Conservation (phyloP, 2,797 vertebrate genomes). For the Sebastes reedi region DNA sequence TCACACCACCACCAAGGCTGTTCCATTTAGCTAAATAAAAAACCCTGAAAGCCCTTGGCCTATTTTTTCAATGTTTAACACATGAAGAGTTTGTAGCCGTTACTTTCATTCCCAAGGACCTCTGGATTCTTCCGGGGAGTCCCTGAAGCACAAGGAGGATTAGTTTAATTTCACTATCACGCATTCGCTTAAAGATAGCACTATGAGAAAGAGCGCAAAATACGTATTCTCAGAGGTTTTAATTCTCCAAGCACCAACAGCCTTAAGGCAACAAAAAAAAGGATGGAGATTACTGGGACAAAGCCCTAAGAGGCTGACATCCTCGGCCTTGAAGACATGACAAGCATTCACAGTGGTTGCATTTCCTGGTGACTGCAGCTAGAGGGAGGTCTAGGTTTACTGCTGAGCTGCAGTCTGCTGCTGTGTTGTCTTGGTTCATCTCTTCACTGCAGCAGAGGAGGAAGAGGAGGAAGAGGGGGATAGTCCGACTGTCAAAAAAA, state of each 20-base stretch:
- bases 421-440: slow-evolving; percentile 51
- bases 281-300: neutral
- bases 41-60: slow-evolving; percentile 66
- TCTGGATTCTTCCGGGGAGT: neutral
- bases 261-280: neutral
- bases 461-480: neutral
- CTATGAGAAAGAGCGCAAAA: neutral
- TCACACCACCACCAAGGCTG: slow-evolving; percentile 45
- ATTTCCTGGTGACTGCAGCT: neutral
- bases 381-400: slow-evolving; percentile 63
- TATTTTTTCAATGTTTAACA: slow-evolving; percentile 55
- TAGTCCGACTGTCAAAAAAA: neutral
- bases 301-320: neutral
- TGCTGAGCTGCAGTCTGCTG: neutral
- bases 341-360: neutral
- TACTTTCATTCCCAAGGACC: slow-evolving; percentile 42
- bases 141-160: slow-evolving; percentile 20
- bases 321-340: neutral
- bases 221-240: neutral
- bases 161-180: slow-evolving; percentile 32
- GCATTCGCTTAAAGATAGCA: slow-evolving; percentile 7
- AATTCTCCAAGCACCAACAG: neutral
- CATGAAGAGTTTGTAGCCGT: slow-evolving; percentile 43
- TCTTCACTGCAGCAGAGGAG: slow-evolving; percentile 29
- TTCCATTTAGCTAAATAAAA: slow-evolving; percentile 67